A percentile compares a stretch with the other conserved stretches of the same genome.
Evolutionary conservation across 1,140 invertebrate genomes (phyloP).

Genomic region (Anagrus nilaparvatae): DNA sequence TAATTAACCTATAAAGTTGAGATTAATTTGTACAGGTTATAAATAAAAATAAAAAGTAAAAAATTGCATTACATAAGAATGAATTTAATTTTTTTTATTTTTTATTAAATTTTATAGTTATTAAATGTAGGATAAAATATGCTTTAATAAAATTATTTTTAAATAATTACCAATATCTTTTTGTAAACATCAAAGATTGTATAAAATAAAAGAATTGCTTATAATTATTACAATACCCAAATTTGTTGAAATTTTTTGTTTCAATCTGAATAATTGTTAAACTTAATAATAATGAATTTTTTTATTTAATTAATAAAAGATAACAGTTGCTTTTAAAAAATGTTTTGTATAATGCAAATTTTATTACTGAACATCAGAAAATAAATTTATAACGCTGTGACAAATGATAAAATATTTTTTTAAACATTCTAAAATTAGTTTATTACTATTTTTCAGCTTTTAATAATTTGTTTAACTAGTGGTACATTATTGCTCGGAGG

Average conservation of each 20-base stretch:
- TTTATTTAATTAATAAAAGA: not conserved
- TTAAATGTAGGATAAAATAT: not conserved
- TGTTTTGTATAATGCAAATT: not conserved
- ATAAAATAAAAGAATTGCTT: too few relatives aligned
- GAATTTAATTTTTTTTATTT: conserved; percentile 1
- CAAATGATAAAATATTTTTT: not conserved
- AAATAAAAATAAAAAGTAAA: conserved; percentile 18
- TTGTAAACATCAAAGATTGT: conserved; percentile 4
- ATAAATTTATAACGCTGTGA: not conserved
- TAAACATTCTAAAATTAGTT: not conserved
- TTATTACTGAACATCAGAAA: not conserved
- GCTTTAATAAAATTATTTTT: conserved; percentile 4
- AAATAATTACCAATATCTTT: conserved; percentile 7
- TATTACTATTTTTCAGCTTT: conserved; percentile 26
- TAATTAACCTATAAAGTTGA: conserved; percentile 17
- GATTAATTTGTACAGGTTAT: conserved; percentile 22
- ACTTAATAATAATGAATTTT: conserved; percentile 2
- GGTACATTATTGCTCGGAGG: conserved; percentile 35
- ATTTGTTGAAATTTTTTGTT: conserved; percentile 2
- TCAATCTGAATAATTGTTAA: not conserved
- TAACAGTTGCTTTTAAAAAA: not conserved
- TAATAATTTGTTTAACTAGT: conserved; percentile 36
- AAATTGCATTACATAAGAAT: conserved; percentile 25
- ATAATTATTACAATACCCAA: too few relatives aligned
- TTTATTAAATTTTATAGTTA: conserved; percentile 2